A percentile compares a stretch with the other conserved stretches of the same genome.
phyloP scores from a whole-genome alignment of 2,113 vertebrate genomes.

The Butorides virescens region DNA sequence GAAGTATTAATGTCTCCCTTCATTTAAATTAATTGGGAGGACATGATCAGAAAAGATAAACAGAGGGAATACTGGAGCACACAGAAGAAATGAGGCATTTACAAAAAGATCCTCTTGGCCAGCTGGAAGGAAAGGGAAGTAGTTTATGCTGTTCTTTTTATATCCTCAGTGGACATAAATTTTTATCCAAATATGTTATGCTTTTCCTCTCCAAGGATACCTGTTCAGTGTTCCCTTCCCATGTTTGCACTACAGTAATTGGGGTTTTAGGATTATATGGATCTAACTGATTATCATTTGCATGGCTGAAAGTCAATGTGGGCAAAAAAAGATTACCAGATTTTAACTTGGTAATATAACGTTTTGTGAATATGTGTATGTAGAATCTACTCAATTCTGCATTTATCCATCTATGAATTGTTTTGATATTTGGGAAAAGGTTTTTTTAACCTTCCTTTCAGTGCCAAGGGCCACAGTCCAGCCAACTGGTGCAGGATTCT shows the following conservation, averaged over 20 bases:
- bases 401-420: not conserved
- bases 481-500: not conserved
- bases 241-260: not conserved
- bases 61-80: not conserved
- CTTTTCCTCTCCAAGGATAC: conserved; percentile 25
- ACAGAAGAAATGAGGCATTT: not conserved
- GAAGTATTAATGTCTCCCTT: not conserved
- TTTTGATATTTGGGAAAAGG: not conserved
- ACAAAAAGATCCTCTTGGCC: not conserved
- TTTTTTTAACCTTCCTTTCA: not conserved
- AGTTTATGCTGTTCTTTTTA: conserved; percentile 26
- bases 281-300: not conserved
- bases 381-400: not conserved
- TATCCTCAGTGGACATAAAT: not conserved
- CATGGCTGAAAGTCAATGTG: not conserved
- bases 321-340: not conserved
- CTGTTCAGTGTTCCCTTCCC: not conserved
- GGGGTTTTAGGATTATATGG: not conserved
- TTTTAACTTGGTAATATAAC: not conserved
- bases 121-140: conserved; percentile 19
- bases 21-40: not conserved
- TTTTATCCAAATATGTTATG: conserved; percentile 22
- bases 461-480: not conserved
- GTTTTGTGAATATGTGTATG: not conserved
- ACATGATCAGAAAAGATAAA: conserved; percentile 3